Percentiles rank a stretch among this genome's conserved stretches.
Conservation (phyloP, 2,888 invertebrate species). For the Drosophila bunnanda region DNA sequence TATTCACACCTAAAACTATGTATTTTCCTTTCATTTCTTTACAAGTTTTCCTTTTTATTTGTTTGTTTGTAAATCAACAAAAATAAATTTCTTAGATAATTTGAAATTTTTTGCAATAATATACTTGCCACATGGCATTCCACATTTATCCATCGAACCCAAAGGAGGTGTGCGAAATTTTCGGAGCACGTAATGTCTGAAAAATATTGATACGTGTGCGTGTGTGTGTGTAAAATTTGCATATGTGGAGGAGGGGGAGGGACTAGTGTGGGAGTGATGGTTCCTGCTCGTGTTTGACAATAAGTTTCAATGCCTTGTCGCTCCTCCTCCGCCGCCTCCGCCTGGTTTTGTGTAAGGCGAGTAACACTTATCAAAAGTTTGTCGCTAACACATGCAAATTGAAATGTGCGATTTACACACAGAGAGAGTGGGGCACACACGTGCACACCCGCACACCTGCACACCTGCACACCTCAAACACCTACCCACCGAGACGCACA, state of each 20-base stretch:
- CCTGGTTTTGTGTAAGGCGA: constrained; percentile 64
- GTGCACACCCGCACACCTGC: constrained; percentile 22
- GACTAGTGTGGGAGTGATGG: constrained; percentile 24
- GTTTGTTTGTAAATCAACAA: constrained; percentile 8
- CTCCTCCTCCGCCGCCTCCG: constrained; percentile 24
- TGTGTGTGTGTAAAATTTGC: constrained; percentile 27
- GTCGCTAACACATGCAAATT: constrained; percentile 81
- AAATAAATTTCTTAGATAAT: constrained; percentile 16
- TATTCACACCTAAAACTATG: too few relatives aligned
- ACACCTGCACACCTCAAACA: constrained; percentile 25
- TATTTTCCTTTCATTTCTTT: neutral
- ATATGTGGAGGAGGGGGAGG: constrained; percentile 13
- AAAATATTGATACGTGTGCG: constrained; percentile 36
- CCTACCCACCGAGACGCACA: constrained; percentile 15
- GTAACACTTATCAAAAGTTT: constrained; percentile 80
- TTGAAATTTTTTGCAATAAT: constrained; percentile 14
- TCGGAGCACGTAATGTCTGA: constrained; percentile 52
- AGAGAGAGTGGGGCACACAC: constrained; percentile 1
- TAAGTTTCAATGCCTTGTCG: constrained; percentile 70
- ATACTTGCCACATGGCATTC: constrained; percentile 32
- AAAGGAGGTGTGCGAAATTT: constrained; percentile 19
- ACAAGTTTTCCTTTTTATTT: neutral
- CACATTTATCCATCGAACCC: constrained; percentile 29
- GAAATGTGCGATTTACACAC: constrained; percentile 72
- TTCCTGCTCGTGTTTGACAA: constrained; percentile 64